These are phyloP conservation scores for Heliangelus exortis DNA, from an alignment of 2,797 vertebrate genomes.

Conservation along the genomic window DNA sequence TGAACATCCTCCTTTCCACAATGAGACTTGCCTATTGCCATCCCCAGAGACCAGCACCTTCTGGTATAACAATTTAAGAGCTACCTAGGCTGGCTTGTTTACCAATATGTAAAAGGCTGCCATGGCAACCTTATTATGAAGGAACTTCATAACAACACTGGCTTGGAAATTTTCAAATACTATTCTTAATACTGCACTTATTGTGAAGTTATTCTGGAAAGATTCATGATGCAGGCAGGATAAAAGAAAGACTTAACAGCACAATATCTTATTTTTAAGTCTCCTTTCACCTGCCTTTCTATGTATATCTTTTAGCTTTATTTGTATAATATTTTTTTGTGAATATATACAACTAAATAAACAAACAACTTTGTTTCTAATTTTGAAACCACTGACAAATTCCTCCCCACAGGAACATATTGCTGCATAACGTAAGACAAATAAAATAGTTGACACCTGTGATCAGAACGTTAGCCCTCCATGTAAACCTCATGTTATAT, in stretches of 20 bases:
- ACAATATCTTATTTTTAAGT: neutral
- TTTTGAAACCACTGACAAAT: neutral
- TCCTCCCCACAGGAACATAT: neutral
- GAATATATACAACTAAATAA: neutral
- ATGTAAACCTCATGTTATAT: neutral
- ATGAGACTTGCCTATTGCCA: accelerated
- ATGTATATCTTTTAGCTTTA: neutral
- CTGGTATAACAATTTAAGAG: neutral
- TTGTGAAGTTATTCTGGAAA: neutral
- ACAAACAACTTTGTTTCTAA: neutral
- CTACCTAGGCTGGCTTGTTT: neutral
- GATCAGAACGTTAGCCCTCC: neutral
- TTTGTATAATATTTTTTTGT: neutral
- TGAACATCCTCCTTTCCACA: neutral
- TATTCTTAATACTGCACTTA: neutral
- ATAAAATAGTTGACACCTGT: neutral
- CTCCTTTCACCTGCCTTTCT: neutral
- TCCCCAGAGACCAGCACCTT: neutral
- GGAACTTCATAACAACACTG: neutral
- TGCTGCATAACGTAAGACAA: neutral
- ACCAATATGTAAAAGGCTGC: neutral
- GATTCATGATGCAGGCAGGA: neutral
- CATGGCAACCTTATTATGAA: accelerated
- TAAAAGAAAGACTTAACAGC: neutral
- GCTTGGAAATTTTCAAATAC: neutral